Evolutionary conservation across 1,140 invertebrate species (phyloP).

Genomic region (Drosophila kanapiae): DNA sequence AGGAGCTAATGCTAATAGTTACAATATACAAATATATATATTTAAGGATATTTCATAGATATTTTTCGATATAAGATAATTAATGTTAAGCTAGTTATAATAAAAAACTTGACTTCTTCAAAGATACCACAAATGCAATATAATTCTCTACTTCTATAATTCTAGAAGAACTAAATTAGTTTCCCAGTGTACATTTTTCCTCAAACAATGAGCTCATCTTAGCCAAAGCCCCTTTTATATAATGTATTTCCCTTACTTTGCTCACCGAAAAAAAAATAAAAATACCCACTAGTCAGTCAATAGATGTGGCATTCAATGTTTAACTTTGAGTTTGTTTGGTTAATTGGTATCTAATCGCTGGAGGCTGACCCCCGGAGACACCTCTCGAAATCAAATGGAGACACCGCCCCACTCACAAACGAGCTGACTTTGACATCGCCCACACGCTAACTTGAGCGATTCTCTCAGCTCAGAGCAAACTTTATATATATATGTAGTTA

Average conservation of each 20-base stretch:
- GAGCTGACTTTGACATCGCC: constrained; percentile 57
- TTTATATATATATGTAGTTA: constrained; percentile 2
- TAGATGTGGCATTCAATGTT: constrained; percentile 23
- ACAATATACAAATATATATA: no score
- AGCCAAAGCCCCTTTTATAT: constrained; percentile 6
- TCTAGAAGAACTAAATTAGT: no score
- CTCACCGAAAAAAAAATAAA: background rate
- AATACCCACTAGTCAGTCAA: constrained; percentile 11
- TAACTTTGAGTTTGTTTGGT: constrained; percentile 28
- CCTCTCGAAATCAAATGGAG: constrained; percentile 42
- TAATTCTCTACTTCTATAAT: background rate
- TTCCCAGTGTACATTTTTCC: constrained; percentile 1
- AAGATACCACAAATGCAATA: background rate
- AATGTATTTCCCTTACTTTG: constrained; percentile 17
- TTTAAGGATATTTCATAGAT: no score
- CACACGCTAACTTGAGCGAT: constrained; percentile 61
- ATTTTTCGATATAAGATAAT: no score
- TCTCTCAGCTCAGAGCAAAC: constrained; percentile 13
- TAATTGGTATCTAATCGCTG: constrained; percentile 70
- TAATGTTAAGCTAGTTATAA: background rate
- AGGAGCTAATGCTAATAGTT: no score
- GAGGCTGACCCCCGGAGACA: constrained; percentile 67
- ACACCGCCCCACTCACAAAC: constrained; percentile 17
- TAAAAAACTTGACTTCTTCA: background rate
- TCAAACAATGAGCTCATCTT: constrained; percentile 63